phyloP scores from a whole-genome alignment of 2,113 vertebrate genomes.

The Lepus europaeus region DNA sequence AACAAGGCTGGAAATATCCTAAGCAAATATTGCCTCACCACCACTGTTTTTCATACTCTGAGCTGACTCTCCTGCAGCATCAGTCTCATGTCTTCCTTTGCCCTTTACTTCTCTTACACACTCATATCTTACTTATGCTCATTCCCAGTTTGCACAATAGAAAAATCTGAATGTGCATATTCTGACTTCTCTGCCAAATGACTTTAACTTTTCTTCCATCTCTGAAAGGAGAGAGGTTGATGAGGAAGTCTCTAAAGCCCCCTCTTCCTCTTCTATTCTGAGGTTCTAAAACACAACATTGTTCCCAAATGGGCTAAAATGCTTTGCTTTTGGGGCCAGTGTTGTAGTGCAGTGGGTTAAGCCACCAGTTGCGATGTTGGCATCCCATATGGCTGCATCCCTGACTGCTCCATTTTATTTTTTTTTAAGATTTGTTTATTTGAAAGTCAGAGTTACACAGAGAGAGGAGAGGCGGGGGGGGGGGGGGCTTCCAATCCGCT shows the following conservation, averaged over 20 bases:
- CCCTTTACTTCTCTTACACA: neutral
- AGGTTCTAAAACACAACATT: neutral
- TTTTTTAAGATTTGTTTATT: too few species aligned
- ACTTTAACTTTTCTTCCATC: neutral
- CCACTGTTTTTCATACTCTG: neutral
- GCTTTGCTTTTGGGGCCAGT: neutral
- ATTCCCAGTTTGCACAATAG: slow-evolving; percentile 24
- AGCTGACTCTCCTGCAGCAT: neutral
- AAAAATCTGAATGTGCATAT: neutral
- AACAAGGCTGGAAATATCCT: neutral
- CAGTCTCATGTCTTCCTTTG: neutral
- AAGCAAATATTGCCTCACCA: neutral
- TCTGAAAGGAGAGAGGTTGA: slow-evolving; percentile 5
- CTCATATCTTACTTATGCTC: neutral
- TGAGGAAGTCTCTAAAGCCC: neutral
- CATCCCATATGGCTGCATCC: too few species aligned
- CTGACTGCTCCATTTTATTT: too few species aligned
- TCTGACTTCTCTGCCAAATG: slow-evolving; percentile 12
- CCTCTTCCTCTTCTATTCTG: slow-evolving; percentile 45
- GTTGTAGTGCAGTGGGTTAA: too few species aligned
- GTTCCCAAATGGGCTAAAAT: neutral
- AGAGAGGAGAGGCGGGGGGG: too few species aligned
- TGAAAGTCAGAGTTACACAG: too few species aligned
- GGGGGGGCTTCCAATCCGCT: too few species aligned
- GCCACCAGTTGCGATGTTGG: too few species aligned